Conservation (phyloP, 2,888 invertebrate genomes). For the Sesia bembeciformis region DNA sequence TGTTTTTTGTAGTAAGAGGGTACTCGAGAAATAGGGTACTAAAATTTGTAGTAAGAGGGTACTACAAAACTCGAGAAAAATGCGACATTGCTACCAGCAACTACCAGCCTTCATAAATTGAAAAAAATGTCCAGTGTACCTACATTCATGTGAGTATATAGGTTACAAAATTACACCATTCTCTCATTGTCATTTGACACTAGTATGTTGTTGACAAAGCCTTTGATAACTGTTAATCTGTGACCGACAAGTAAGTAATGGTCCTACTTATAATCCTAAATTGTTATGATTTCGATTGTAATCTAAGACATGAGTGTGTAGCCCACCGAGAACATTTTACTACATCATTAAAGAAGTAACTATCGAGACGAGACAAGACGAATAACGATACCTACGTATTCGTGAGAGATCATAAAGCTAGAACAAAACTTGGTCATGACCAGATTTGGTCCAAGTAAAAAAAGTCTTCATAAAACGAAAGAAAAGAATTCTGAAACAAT, state of each 20-base stretch:
- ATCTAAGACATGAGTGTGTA: not conserved
- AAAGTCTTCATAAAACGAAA: too few relatives aligned
- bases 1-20: slow-evolving; percentile 31
- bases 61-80: slow-evolving; percentile 21
- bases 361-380: slow-evolving; percentile 45
- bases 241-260: not conserved
- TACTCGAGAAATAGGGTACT: slow-evolving; percentile 26
- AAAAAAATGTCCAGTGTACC: not conserved
- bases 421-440: too few relatives aligned
- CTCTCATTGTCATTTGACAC: slow-evolving; percentile 19
- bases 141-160: not conserved
- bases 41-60: slow-evolving; percentile 29
- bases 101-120: not conserved
- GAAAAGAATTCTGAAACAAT: too few relatives aligned
- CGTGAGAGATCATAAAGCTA: slow-evolving; percentile 21
- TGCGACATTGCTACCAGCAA: slow-evolving; percentile 13
- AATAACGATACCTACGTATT: slow-evolving; percentile 58
- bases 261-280: not conserved
- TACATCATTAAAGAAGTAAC: slow-evolving; percentile 30
- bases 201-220: slow-evolving; percentile 8
- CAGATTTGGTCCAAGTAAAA: too few relatives aligned
- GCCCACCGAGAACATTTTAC: slow-evolving; percentile 22
- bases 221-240: slow-evolving; percentile 1
- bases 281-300: not conserved
- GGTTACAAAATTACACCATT: slow-evolving; percentile 21